A percentile compares a stretch with the other conserved stretches of the same genome.
Evolutionary conservation across 2,888 invertebrate genomes (phyloP).

Genomic region (Cremastobaeus sp.): DNA sequence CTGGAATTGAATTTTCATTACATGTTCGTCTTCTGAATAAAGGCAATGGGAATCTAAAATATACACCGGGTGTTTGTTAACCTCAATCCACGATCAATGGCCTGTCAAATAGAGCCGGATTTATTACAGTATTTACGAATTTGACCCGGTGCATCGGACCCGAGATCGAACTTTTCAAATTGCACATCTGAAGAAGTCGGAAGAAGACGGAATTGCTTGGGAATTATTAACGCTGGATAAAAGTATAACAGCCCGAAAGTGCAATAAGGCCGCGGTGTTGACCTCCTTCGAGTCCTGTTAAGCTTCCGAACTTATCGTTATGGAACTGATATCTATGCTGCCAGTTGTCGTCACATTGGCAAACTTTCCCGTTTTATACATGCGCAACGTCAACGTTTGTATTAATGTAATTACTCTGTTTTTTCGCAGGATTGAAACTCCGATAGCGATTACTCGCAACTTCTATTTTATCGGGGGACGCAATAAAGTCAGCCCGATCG

Average conservation of each 20-base stretch:
- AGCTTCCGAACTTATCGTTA: constrained; percentile 44
- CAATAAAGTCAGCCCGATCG: no score
- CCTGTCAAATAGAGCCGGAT: constrained; percentile 43
- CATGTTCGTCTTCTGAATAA: constrained; percentile 31
- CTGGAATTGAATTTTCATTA: constrained; percentile 45
- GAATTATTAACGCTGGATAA: constrained; percentile 55
- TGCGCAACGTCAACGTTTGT: constrained; percentile 23
- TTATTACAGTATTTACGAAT: constrained; percentile 53
- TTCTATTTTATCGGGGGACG: no score
- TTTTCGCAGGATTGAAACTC: no score
- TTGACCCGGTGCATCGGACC: constrained; percentile 42
- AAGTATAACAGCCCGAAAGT: constrained; percentile 37
- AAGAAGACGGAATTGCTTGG: constrained; percentile 49
- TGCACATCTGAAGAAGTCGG: constrained; percentile 17
- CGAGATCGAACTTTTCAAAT: constrained; percentile 33
- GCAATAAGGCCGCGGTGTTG: constrained; percentile 38
- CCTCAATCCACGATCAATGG: constrained; percentile 49
- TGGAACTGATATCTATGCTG: constrained; percentile 30
- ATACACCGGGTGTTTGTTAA: constrained; percentile 36
- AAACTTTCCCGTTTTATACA: constrained; percentile 35
- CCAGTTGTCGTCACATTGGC: constrained; percentile 16
- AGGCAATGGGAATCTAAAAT: constrained; percentile 25
- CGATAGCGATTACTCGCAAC: no score
- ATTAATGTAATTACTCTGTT: constrained; percentile 33
- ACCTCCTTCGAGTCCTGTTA: constrained; percentile 39